Evolutionary conservation across 2,113 vertebrate species (phyloP).

Genomic region (Salvelinus sp.): DNA sequence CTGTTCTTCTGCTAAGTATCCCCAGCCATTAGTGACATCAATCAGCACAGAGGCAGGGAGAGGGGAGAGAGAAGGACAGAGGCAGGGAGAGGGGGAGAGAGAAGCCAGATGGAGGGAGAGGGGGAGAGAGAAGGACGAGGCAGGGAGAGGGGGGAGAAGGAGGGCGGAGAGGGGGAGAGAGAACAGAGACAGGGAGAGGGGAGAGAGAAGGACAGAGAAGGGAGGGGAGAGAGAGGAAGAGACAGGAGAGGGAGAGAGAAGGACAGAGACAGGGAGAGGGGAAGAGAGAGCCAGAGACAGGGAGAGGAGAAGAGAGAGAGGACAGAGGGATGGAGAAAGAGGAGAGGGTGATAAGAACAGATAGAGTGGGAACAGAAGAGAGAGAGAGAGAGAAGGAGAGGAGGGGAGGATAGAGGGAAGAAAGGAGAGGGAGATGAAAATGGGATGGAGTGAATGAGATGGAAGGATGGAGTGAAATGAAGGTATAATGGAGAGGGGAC

Average conservation of each 20-base stretch:
- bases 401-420: neutral
- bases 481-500: neutral
- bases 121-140: no score
- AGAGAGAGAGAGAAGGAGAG: slow-evolving; percentile 29
- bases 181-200: no score
- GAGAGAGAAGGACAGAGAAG: no score
- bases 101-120: no score
- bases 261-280: no score
- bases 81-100: slow-evolving; percentile 16
- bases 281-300: no score
- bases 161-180: no score
- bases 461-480: neutral
- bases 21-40: slow-evolving; percentile 82
- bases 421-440: neutral
- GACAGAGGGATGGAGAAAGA: neutral
- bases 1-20: slow-evolving; percentile 77
- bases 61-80: slow-evolving; percentile 48
- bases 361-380: neutral
- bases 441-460: neutral
- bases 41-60: slow-evolving; percentile 71
- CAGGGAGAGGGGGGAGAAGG: no score
- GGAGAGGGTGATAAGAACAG: neutral
- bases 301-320: no score
- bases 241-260: no score
- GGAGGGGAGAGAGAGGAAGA: no score